A percentile compares a stretch with the other conserved stretches of the same genome.
phyloP scores from a whole-genome alignment of 2,888 invertebrate genomes.

The Eristalis intricaria region DNA sequence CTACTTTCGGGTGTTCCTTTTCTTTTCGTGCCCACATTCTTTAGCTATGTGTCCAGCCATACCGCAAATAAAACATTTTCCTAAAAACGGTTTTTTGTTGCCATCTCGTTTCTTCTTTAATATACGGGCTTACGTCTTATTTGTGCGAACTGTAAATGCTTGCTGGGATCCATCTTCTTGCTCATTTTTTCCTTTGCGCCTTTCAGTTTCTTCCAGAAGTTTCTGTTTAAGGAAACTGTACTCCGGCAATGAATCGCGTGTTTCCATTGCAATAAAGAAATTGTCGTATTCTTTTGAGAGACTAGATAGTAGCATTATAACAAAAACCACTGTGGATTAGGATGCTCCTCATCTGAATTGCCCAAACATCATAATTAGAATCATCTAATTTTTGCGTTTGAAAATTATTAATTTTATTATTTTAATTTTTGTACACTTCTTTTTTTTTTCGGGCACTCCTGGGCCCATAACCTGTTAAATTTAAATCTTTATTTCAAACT shows the following conservation, averaged over 20 bases:
- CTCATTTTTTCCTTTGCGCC: slow-evolving; percentile 31
- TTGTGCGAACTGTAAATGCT: slow-evolving; percentile 36
- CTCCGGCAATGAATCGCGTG: slow-evolving; percentile 33
- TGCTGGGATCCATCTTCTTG: slow-evolving; percentile 15
- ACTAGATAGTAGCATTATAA: slow-evolving; percentile 42
- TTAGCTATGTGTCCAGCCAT: no score
- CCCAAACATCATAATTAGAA: slow-evolving; percentile 21
- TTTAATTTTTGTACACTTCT: neutral
- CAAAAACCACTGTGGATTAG: slow-evolving; percentile 42
- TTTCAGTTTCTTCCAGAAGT: slow-evolving; percentile 45
- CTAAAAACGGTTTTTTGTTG: slow-evolving; percentile 24
- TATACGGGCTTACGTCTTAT: neutral
- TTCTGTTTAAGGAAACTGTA: slow-evolving; percentile 32
- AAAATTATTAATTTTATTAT: slow-evolving; percentile 24
- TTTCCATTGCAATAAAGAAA: slow-evolving; percentile 59
- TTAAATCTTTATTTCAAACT: no score
- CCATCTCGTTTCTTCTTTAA: slow-evolving; percentile 7
- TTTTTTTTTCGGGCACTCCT: slow-evolving; percentile 27
- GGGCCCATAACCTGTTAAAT: slow-evolving; percentile 52
- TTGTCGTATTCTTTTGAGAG: slow-evolving; percentile 38
- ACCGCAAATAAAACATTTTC: slow-evolving; percentile 37
- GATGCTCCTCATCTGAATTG: slow-evolving; percentile 41
- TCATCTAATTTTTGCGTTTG: slow-evolving; percentile 41
- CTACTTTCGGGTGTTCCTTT: slow-evolving; percentile 18
- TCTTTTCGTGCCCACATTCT: slow-evolving; percentile 45